Evolutionary conservation across 92 coral and sea anemone species (phyloP), one percentile per base, ranked within the genome.

Genomic region (Phenganax marumi): DNA sequence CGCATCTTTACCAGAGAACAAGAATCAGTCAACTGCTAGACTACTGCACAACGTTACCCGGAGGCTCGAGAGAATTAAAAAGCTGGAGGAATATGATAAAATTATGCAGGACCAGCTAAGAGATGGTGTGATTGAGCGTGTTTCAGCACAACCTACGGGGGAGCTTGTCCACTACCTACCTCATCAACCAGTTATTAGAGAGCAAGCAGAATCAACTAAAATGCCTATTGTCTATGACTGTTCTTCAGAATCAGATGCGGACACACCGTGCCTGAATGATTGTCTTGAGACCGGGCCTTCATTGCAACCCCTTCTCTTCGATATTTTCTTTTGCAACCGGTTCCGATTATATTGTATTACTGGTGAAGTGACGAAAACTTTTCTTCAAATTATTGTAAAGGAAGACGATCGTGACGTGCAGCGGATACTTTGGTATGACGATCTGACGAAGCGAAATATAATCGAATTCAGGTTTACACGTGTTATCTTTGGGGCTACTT

Each of bases 331-430:
- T 14, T 48, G 84, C 19, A 86, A 86, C 52, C 80, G 91, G 54
- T 70, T 80, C 71, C 77, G 76, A 11, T 73, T 14, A 49, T 64
- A 25, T 47, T 80, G 88, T 8, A 16, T 75, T 12, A 84, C 88
- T 0, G 86, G 91, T 0, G 89, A 85, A 39, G 74, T 89, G 11
- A 60, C 66, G 71, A 89, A 89, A 39, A 90, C 90, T 5, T 89
- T 89, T 48, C 88, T 90, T 47, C 93, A 90, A 54, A 73, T 90
- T 39, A 52, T 55, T 53, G 85, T 90, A 68, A 66, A 84, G 39
- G 85, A 84, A n/a, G 83, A 85, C 50, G 93, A 90, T 43, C 68
- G 89, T 64, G 91, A 90, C 57, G 90, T 85, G 12, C 79, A 75
- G 33, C 48, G 86, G 57, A 18, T 85, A 46, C 70, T 80, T 0